Percentiles rank a stretch among this genome's conserved stretches.
phyloP scores from a whole-genome alignment of 2,888 invertebrate genomes.

The Sphaeridia pumilis region DNA sequence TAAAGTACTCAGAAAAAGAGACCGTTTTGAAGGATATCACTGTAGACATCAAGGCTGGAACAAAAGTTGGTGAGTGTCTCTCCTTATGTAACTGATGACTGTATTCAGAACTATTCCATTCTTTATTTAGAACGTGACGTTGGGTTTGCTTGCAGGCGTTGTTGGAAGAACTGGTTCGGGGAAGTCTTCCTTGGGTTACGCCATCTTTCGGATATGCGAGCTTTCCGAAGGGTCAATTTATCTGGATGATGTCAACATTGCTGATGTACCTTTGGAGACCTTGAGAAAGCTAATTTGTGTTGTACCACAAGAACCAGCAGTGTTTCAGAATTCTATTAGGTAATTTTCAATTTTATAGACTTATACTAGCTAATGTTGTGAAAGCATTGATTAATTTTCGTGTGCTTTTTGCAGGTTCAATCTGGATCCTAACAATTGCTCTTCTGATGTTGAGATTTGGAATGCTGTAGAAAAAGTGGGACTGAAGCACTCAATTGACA shows the following conservation, averaged over 20 bases:
- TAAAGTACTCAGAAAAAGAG: conserved; percentile 43
- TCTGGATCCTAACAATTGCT: conserved; percentile 41
- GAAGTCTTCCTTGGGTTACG: conserved; percentile 49
- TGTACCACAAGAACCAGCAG: conserved; percentile 53
- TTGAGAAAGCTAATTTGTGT: conserved; percentile 45
- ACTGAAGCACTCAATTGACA: conserved; percentile 41
- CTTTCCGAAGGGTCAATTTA: conserved; percentile 44
- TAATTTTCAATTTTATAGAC: too few species aligned
- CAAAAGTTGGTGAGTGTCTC: conserved; percentile 52
- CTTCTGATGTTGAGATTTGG: conserved; percentile 42
- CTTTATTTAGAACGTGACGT: background rate
- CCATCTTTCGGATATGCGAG: conserved; percentile 50
- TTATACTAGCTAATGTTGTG: background rate
- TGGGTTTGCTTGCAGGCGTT: conserved; percentile 41
- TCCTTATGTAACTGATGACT: too few species aligned
- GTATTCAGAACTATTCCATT: background rate
- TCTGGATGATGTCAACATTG: conserved; percentile 47
- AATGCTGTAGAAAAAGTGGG: conserved; percentile 43
- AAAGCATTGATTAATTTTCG: too few species aligned
- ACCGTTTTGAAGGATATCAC: conserved; percentile 47
- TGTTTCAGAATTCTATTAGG: conserved; percentile 50
- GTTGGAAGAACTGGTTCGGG: conserved; percentile 45
- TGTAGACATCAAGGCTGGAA: conserved; percentile 45
- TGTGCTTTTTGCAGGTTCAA: conserved; percentile 42
- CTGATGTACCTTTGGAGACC: conserved; percentile 42